These are phyloP conservation scores for Micoletzkya japonica DNA, from an alignment of 2,888 invertebrate genomes.

Conservation along the genomic window DNA sequence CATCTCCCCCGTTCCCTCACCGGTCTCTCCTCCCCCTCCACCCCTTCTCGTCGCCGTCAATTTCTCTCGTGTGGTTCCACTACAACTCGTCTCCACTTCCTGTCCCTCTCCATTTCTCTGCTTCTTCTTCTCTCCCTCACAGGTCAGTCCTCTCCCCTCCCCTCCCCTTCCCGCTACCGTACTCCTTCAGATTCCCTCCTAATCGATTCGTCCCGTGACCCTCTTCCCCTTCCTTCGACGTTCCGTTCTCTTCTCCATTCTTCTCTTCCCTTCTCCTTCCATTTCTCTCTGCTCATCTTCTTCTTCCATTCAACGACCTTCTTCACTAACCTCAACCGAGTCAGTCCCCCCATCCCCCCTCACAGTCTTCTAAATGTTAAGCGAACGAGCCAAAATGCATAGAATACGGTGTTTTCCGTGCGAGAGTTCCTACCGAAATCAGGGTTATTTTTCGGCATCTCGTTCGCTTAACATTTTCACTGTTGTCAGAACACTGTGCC, in stretches of 20 bases:
- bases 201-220: not conserved
- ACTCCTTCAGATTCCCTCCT: constrained; percentile 15
- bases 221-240: constrained; percentile 9
- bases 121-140: constrained; percentile 6
- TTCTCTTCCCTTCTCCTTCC: not conserved
- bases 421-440: not conserved
- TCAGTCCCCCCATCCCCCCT: no score
- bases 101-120: constrained; percentile 24
- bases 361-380: no score
- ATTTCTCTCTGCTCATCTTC: not conserved
- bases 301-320: not conserved
- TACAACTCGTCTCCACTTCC: constrained; percentile 31
- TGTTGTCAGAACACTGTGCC: no score
- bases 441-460: not conserved
- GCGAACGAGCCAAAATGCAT: no score
- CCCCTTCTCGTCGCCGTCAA: constrained; percentile 20
- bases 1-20: no score
- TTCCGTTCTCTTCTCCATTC: not conserved
- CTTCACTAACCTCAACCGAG: constrained; percentile 18
- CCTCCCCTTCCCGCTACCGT: not conserved
- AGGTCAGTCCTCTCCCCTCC: not conserved
- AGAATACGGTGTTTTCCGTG: no score
- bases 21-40: no score
- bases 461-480: not conserved
- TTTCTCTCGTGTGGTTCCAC: constrained; percentile 40